Percentiles rank a stretch among this genome's conserved stretches.
Evolutionary conservation across 2,888 invertebrate genomes (phyloP).

Genomic region (Netelia fuscicornis): DNA sequence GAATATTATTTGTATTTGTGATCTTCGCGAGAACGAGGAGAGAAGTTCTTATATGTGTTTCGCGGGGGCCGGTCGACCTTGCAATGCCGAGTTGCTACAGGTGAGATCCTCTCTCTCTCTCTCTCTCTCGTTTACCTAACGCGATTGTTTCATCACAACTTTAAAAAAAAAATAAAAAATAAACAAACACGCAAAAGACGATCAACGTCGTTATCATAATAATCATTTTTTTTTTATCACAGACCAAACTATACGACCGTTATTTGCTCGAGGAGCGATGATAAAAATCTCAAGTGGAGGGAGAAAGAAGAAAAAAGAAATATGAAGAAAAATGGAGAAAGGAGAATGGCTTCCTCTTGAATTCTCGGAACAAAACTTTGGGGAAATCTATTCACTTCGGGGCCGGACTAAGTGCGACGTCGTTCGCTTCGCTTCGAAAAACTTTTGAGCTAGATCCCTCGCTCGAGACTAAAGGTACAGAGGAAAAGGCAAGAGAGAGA

Average conservation of each 20-base stretch:
- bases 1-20: slow-evolving; percentile 37
- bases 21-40: slow-evolving; percentile 7
- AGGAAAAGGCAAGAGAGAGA: neutral
- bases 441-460: slow-evolving; percentile 58
- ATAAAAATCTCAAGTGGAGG: slow-evolving; percentile 25
- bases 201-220: neutral
- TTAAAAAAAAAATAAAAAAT: neutral
- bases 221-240: slow-evolving; percentile 9
- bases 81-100: slow-evolving; percentile 63
- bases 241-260: slow-evolving; percentile 11
- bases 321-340: slow-evolving; percentile 23
- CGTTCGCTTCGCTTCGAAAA: slow-evolving; percentile 57
- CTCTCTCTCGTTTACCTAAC: neutral
- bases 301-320: slow-evolving; percentile 14
- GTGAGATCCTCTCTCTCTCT: slow-evolving; percentile 1
- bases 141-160: neutral
- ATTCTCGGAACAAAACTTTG: slow-evolving; percentile 51
- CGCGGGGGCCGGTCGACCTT: slow-evolving; percentile 62
- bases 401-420: slow-evolving; percentile 45
- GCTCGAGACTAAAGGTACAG: slow-evolving; percentile 21
- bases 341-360: slow-evolving; percentile 26
- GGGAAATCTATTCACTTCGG: slow-evolving; percentile 57
- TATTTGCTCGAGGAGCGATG: slow-evolving; percentile 17
- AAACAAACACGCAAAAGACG: neutral
- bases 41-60: slow-evolving; percentile 38